phyloP scores from a whole-genome alignment of 2,797 vertebrate species.

The Takifugu ocellatus region DNA sequence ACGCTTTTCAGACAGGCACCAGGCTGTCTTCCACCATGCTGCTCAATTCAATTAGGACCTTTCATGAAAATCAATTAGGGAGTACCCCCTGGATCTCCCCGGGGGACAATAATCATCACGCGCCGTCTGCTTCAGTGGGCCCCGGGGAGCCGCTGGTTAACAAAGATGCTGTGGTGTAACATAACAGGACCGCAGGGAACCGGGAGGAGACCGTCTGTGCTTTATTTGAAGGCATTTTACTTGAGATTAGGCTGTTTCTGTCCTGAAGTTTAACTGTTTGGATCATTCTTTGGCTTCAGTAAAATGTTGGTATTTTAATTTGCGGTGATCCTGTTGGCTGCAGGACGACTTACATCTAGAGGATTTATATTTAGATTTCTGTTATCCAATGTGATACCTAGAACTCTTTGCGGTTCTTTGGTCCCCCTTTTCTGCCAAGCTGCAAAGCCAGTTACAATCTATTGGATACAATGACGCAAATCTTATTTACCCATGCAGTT shows the following conservation, averaged over 20 bases:
- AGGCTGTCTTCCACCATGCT: slow-evolving; percentile 47
- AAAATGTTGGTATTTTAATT: background rate
- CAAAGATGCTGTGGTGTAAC: slow-evolving; percentile 20
- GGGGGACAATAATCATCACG: slow-evolving; percentile 77
- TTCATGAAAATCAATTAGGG: slow-evolving; percentile 76
- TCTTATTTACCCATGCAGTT: too few species aligned
- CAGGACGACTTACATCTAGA: slow-evolving; percentile 1
- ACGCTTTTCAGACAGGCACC: slow-evolving; percentile 34
- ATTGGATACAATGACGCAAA: too few species aligned
- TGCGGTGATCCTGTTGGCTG: background rate
- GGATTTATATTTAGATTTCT: too few species aligned
- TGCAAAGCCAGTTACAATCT: too few species aligned
- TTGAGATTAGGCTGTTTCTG: slow-evolving; percentile 27
- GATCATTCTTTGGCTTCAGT: slow-evolving; percentile 2
- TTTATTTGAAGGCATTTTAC: slow-evolving; percentile 31
- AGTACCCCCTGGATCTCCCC: slow-evolving; percentile 73
- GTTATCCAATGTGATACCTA: too few species aligned
- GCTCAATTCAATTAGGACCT: slow-evolving; percentile 71
- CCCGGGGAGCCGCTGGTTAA: slow-evolving; percentile 29
- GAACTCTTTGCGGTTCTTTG: background rate
- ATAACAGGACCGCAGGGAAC: slow-evolving; percentile 30
- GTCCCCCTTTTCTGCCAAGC: too few species aligned
- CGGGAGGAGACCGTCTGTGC: slow-evolving; percentile 21
- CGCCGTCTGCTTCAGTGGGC: slow-evolving; percentile 51
- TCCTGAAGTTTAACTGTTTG: slow-evolving; percentile 9